Base-by-base conservation (phyloP, 37 sponge, comb jelly and placozoan species). In the Beroe forskalii region DNA sequence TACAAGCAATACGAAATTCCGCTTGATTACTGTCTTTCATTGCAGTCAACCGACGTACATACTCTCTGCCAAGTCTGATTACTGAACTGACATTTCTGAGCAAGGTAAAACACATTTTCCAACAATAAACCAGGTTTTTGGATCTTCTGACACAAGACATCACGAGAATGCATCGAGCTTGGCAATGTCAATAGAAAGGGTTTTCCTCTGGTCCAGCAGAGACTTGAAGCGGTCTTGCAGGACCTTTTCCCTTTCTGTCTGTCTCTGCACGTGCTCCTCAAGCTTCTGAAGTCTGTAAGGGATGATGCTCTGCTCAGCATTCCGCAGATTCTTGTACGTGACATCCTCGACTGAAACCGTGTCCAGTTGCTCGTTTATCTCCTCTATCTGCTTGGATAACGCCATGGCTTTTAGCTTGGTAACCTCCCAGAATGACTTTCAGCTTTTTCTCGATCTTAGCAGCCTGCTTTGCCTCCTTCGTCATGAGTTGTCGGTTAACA, bases 371-470 rank as follows among this genome's bases (percentile, higher is more conserved):
- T 97, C 98, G 89, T 97, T 94, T 23, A 91, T 41, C 89, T 96
- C 96, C 32, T 40, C 86, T 14, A 95, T 28, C 93, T 97, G 98
- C 92, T 96, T 95, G 0, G 89, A 62, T 2, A 61, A 27, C 91
- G 92, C 64, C 69, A 92, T 39, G 55, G 64, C 41, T 67, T 92
- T 67, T n/a, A 35, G 94, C 94, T 76, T 93, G 94, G 76, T 97
- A 97, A 23, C 98, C 98, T 36, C 95, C 96, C 0, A 92, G 91
- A 62, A 96, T 93, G 0, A 97, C 90, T 67, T 94, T 95, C 62
- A 97, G 92, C 89, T 96, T 97, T 90, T 97, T 97, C 75, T 97
- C 98, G 44, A 97, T 89, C 64, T 97, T 97, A 41, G 94, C 94
- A 0, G 98, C 96, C 41, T 94, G 93, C 90, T 95, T 97, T 28